Base-by-base conservation (phyloP, 2,797 vertebrate species). In the Graptemys geographica region DNA sequence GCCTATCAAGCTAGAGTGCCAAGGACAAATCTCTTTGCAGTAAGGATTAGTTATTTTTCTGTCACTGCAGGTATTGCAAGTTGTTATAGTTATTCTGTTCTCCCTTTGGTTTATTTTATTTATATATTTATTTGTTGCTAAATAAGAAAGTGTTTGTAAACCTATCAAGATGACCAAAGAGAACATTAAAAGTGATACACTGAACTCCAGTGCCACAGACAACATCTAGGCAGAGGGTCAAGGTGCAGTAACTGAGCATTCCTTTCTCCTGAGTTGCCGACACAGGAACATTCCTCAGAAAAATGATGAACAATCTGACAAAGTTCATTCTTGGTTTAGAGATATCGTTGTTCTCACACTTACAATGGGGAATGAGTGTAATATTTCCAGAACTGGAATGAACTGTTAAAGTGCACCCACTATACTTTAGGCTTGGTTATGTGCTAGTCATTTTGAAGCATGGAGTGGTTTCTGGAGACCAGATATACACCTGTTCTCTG, bases 41-140 rank as follows among this genome's bases (percentile, higher is more conserved):
- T 37, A 94, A 74, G 92, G 12, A 94, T 9, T 90, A 96, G 90
- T 79, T 13, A n/a, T 92, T 89, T 91, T 93, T 85, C 56, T 86
- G 59, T 79, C 86, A 87, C 19, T 88, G 2, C 21, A 78, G 74
- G 94, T 23, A 49, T 78, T 85, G 51, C 65, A 96, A 93, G 93
- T 84, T 2, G 90, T 44, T 93, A 88, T 84, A 9, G 6, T 88
- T 86, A 74, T 79, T 83, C 51, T 74, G n/a, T 0, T 79, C 87
- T 87, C 84, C 47, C 37, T 72, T 72, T 41, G 21, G 28, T 31
- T 23, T 72, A 72, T 49, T 83, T 65, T 7, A 16, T 93, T 94
- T 90, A 57, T 62, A 62, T 15, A 62, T 90, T 41, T 59, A 55
- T 27, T 86, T 96, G 31, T 88, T 90, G 25, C 25, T 93, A 91